Base-by-base conservation (phyloP, 2,113 vertebrate genomes). In the Prunella fulvescens region DNA sequence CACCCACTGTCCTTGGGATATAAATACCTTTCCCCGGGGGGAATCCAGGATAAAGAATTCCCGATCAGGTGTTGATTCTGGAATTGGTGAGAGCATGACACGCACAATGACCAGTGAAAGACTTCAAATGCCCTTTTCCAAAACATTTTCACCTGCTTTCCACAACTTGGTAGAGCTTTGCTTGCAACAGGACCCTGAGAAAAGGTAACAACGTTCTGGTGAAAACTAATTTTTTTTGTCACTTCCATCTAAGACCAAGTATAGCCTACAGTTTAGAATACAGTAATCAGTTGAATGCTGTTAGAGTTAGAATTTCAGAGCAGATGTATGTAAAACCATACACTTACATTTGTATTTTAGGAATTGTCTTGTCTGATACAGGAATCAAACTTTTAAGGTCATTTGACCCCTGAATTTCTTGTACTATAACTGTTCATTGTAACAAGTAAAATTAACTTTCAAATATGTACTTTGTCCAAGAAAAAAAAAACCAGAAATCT, bases 141-240 rank as follows among this genome's bases (percentile, higher is more conserved):
- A 98, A 96, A 98, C 99, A 12, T 99, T 99, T 97, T 99, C 99
- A 10, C 98, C 98, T 87, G 99, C 99, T 48, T 98, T 99, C 87
- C 98, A 99, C 93, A 99, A 98, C 97, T 98, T 99, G 96, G 98
- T 99, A 29, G 98, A 99, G 96, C 98, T 99, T 77, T 99, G 99
- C 95, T 98, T 99, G 96, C 99, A 99, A 95, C 99, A 99, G 91
- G 99, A 99, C 94, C 99, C 99, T 11, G 99, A 99, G 79, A 98
- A 98, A 97, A 98, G 98, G 98, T 98, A 98, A 97, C 4, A 1
- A n/a, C n/a, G n/a, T 81, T 73, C 22, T 86, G 31, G 17, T 88
- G 33, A 83, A 83, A 54, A 62, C 12, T 44, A 8, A 26, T 24
- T 60, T 50, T 86, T 92, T 79, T 61, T 93, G 26, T 72, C 24